Base-by-base conservation (phyloP, 2,888 invertebrate species). In the Mesorhabditis belari region DNA sequence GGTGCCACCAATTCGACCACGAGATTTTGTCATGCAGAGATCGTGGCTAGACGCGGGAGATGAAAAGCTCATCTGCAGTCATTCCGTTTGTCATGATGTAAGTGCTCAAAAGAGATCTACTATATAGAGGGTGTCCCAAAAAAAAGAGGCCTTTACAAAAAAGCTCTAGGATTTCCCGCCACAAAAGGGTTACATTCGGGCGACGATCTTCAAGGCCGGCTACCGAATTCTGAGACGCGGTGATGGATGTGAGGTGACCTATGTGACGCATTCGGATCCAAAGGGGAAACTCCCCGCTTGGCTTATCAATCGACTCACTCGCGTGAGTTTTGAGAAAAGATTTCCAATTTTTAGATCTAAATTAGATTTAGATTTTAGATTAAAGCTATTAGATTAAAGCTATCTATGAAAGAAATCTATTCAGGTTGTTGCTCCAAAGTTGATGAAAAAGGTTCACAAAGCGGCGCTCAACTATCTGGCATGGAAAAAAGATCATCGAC, bases 11-110 rank as follows among this genome's bases (percentile, higher is more conserved):
- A 66, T 78, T 26, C 68, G 71, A 26, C 65, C 71, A 5, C 85
- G 92, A 67, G 92, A 93, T 84, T 92, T 92, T 84, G 89, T 93
- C 56, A 86, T 91, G 74, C 91, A 91, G 85, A 86, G 92, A 71
- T 91, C 91, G 21, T 92, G 92, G 92, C 85, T 92, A 70, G 91
- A 91, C 82, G 88, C 88, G 55, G 90, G 89, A 26, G 83, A 87
- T 63, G 91, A 92, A 83, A 90, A 90, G 85, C 86, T 90, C 83
- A 90, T 92, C 81, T 85, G 92, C 73, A 91, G 91, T 83, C 92
- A 92, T 84, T 92, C 92, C 28, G 89, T 93, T 63, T 88, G 87
- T 82, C 92, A 92, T 82, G 88, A 88, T 81, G 88, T 89, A 82
- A 75, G 74, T n/a, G 19, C 5, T 4, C 3, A 9, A 29, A 59